Percentiles rank a stretch among this genome's conserved stretches.
These are phyloP conservation scores for Gorsachius magnificus DNA, from an alignment of 2,797 vertebrate genomes.

Conservation along the genomic window DNA sequence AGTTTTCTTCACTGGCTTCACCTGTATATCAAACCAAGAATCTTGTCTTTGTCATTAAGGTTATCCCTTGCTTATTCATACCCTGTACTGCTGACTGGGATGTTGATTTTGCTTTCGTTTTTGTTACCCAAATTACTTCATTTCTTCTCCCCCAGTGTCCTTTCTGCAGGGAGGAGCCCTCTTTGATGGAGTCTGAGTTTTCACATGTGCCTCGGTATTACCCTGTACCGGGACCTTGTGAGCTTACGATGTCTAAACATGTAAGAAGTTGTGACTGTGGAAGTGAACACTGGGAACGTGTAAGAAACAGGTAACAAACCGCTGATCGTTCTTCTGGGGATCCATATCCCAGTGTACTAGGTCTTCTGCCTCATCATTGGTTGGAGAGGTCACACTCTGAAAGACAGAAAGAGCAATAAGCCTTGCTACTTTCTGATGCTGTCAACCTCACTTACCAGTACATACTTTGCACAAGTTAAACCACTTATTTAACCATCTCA, in stretches of 20 bases:
- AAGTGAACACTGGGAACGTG: not conserved
- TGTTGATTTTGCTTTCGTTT: not conserved
- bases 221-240: not conserved
- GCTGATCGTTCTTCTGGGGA: not conserved
- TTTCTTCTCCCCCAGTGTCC: not conserved
- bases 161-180: not conserved
- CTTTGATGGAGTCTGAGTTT: not conserved
- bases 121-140: not conserved
- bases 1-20: not conserved
- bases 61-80: not conserved
- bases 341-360: not conserved
- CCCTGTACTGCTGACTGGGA: not conserved
- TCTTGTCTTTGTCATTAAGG: not conserved
- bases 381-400: not conserved
- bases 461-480: not conserved
- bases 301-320: not conserved
- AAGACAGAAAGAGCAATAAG: not conserved
- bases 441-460: not conserved
- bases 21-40: not conserved
- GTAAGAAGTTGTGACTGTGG: not conserved
- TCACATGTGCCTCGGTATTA: not conserved
- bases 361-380: rapidly evolving
- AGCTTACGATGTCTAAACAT: not conserved
- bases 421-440: not conserved
- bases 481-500: not conserved